Base-by-base conservation (phyloP, 1,140 invertebrate species). In the Adelges cooleyi region DNA sequence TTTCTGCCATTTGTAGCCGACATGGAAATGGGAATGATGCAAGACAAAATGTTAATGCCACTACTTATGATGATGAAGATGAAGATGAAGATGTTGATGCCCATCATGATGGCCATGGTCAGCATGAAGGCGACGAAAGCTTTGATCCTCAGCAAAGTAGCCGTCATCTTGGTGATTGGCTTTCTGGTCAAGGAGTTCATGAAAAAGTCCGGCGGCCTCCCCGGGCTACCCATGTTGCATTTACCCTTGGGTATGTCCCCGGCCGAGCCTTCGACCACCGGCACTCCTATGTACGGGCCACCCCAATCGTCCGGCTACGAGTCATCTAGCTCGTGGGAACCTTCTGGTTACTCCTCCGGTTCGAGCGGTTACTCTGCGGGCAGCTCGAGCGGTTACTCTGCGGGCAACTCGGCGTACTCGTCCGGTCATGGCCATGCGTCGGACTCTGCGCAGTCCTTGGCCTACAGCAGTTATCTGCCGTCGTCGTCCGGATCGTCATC, bases 51-150 rank as follows among this genome's bases (percentile, higher is more conserved):
- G 11, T 76, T 91, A 44, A 75, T 90, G 70, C 88, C 88, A 3
- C 78, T 89, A 44, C 74, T 90, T 53, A 75, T 91, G 69, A 78
- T 90, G 36, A 75, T 91, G 66, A 91, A 91, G 73, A 72, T 91
- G 69, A 91, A 90, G 75, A 77, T 89, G 74, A 90, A 91, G 75
- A 83, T 86, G 25, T 73, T 91, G 22, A 87, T 86, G 81, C 88
- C 88, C 13, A 87, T 91, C 68, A 80, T 90, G 67, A 79, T 90
- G 13, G 81, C 83, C 23, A 76, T 90, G 67, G 82, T 89, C 73
- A 84, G 86, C 66, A 74, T 90, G 51, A 91, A 91, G 75, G 85
- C 88, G 11, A 76, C 87, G 67, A 91, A 91, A 75, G 88, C 88
- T 69, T 75, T 90, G 17, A 80, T 91, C 36, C 79, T 90, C 68